Percentiles rank a stretch among this genome's conserved stretches.
Conservation (phyloP, 2,797 vertebrate species). For the Antennarius maculatus region DNA sequence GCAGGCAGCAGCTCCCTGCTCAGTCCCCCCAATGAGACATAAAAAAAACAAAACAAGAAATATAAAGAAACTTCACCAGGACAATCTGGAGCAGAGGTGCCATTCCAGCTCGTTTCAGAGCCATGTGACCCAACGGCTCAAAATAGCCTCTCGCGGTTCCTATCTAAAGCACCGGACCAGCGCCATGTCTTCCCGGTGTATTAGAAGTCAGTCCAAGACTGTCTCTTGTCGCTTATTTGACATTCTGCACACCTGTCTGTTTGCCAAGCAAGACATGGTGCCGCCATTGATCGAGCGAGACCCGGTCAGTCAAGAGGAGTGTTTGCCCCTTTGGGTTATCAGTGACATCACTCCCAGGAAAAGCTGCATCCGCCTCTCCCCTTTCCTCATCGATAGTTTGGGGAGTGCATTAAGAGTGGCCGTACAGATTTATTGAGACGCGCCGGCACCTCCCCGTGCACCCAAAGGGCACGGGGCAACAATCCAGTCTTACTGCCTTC, state of each 20-base stretch:
- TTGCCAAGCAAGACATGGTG: conserved; percentile 63
- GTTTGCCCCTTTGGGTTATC: conserved; percentile 69
- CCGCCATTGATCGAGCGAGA: conserved; percentile 68
- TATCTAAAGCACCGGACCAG: conserved; percentile 40
- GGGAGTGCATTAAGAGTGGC: conserved; percentile 73
- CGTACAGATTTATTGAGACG: conserved; percentile 74
- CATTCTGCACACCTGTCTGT: conserved; percentile 70
- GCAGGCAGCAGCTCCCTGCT: conserved; percentile 35
- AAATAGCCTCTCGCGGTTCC: conserved; percentile 49
- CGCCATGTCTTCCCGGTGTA: conserved; percentile 47
- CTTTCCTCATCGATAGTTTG: conserved; percentile 70
- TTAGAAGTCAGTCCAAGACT: conserved; percentile 52
- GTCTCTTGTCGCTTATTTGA: conserved; percentile 52
- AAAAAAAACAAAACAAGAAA: conserved; percentile 34
- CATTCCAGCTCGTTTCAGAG: conserved; percentile 23
- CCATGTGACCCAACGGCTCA: conserved; percentile 50
- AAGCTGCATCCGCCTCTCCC: conserved; percentile 49
- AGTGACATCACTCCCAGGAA: conserved; percentile 68
- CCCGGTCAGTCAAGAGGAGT: conserved; percentile 61
- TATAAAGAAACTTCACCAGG: conserved; percentile 33
- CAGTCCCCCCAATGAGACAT: conserved; percentile 16
- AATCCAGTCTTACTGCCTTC: conserved; percentile 69
- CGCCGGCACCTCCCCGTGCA: conserved; percentile 43
- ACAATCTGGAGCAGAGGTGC: conserved; percentile 40
- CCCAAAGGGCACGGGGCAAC: conserved; percentile 70